Evolutionary conservation across 2,113 vertebrate species (phyloP).

Genomic region (Candoia aspera): DNA sequence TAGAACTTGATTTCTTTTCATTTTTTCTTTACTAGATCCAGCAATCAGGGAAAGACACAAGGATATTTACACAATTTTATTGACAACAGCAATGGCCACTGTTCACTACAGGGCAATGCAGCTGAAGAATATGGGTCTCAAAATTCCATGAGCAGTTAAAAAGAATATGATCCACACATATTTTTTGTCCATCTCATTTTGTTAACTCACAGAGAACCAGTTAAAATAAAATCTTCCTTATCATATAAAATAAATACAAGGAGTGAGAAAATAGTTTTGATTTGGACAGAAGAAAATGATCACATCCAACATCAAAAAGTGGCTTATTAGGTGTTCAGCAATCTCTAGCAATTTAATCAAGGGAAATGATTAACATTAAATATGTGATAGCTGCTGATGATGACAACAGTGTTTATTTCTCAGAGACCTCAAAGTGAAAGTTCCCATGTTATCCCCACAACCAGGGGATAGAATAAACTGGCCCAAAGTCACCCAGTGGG

Average conservation of each 20-base stretch:
- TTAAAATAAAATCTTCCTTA: not conserved
- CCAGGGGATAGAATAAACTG: not conserved
- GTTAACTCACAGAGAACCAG: not conserved
- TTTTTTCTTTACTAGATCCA: too few species aligned
- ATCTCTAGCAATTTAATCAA: not conserved
- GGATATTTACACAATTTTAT: too few species aligned
- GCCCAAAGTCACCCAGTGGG: not conserved
- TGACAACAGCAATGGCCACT: too few species aligned
- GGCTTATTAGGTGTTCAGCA: not conserved
- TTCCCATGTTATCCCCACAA: not conserved
- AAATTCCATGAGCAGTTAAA: too few species aligned
- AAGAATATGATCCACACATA: not conserved
- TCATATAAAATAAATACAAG: not conserved
- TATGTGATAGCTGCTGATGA: not conserved
- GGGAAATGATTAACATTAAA: not conserved
- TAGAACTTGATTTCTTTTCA: not conserved
- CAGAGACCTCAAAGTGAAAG: not conserved
- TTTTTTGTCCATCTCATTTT: not conserved
- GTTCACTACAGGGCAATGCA: too few species aligned
- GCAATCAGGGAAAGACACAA: too few species aligned
- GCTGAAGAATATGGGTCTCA: too few species aligned
- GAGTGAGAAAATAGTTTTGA: not conserved
- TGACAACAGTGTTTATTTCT: not conserved
- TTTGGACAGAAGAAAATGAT: not conserved
- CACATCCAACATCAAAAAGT: not conserved